A percentile compares a stretch with the other conserved stretches of the same genome.
These are phyloP conservation scores for Colostygia pectinataria DNA, from an alignment of 2,888 invertebrate genomes.

Conservation along the genomic window DNA sequence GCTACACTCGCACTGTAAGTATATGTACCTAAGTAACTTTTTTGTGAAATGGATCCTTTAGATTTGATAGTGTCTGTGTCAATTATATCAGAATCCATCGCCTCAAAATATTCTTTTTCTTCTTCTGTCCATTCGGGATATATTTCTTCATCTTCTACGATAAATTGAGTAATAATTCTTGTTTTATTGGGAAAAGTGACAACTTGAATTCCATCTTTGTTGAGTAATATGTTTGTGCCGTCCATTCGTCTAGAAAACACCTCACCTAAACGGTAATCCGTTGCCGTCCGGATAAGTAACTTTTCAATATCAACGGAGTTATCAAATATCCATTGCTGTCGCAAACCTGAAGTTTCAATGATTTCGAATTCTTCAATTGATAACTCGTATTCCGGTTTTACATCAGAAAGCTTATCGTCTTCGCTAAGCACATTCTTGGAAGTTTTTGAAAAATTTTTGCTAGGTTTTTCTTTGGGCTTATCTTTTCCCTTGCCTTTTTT, in stretches of 20 bases:
- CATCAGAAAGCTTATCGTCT: slow-evolving; percentile 37
- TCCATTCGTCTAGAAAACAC: slow-evolving; percentile 71
- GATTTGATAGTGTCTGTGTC: slow-evolving; percentile 46
- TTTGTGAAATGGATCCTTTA: slow-evolving; percentile 50
- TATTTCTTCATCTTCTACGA: slow-evolving; percentile 63
- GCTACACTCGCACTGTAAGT: slow-evolving; percentile 34
- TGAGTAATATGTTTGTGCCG: slow-evolving; percentile 65
- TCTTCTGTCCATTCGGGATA: slow-evolving; percentile 71
- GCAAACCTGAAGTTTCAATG: slow-evolving; percentile 58
- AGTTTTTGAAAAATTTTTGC: slow-evolving; percentile 49
- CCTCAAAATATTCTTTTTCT: slow-evolving; percentile 56
- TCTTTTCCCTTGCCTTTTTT: slow-evolving; percentile 55
- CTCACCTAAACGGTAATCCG: slow-evolving; percentile 68
- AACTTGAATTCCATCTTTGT: slow-evolving; percentile 65
- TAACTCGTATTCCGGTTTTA: slow-evolving; percentile 51
- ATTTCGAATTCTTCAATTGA: slow-evolving; percentile 65
- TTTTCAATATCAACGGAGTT: slow-evolving; percentile 52
- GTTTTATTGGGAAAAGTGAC: slow-evolving; percentile 70
- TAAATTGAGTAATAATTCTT: slow-evolving; percentile 59
- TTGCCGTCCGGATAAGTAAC: slow-evolving; percentile 65
- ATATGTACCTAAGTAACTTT: slow-evolving; percentile 41
- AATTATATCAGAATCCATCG: slow-evolving; percentile 43
- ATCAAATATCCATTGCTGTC: slow-evolving; percentile 58
- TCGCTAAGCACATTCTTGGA: slow-evolving; percentile 44
- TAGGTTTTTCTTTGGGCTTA: slow-evolving; percentile 47